Base-by-base conservation (phyloP, 2,797 vertebrate species). In the Triplophysa yarkandensis region DNA sequence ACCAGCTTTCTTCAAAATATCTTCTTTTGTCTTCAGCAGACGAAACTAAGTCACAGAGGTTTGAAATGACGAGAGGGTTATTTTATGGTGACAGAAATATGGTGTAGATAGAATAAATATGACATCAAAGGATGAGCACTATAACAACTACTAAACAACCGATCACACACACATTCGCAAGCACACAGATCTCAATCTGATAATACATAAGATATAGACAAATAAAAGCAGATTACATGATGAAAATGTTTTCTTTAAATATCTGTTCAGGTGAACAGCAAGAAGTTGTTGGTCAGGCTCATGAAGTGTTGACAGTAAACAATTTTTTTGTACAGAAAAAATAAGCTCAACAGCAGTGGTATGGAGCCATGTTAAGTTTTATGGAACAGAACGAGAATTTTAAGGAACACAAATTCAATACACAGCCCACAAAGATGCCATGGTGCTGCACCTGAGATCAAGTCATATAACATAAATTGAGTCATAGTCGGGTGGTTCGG, bases 391-490 rank as follows among this genome's bases (percentile, higher is more conserved):
- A 68, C 14, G 39, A 50, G 32, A 36, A 62, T 27, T 62, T 71
- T 21, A 62, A 50, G 69, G 43, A 0, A 9, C 21, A 71, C 6
- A 50, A 71, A 50, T 62, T 3, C 60, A 71, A 50, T 28, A 62
- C 39, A 46, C 44, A 41, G 17, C 17, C 32, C 10, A 19, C 23
- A 27, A 23, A 48, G 7, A 28, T 28, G 21, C 60, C 32, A 32
- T 7, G 23, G 52, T 14, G 55, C 62, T 55, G 70, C 34, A 23
- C 25, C 7, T 41, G 11, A 72, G 81, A 89, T 91, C 87, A 88
- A 83, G 63, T 83, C 72, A 89, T 89, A 91, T 86, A 80, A 78
- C 81, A 80, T 80, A 50, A 21, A 11, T 82, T 48, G 78, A 86
- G 76, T 83, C 79, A 80, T 73, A 54, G 77, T 84, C 81, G 82